These are phyloP conservation scores for Tenthredo distinguenda DNA, from an alignment of 2,888 invertebrate species.

Conservation along the genomic window DNA sequence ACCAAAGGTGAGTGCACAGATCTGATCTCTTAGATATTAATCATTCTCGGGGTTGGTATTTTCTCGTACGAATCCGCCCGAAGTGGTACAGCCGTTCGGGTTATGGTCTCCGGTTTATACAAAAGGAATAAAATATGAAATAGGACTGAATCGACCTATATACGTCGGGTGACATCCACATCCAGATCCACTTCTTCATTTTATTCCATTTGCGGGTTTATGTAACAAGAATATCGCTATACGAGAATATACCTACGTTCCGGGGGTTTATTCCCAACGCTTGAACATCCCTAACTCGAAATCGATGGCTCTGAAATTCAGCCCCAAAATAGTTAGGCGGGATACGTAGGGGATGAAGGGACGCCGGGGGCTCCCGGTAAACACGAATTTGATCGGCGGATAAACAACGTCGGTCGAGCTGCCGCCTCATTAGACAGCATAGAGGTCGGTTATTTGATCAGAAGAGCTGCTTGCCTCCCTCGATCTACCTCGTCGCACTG, in stretches of 20 bases:
- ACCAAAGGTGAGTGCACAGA: neutral
- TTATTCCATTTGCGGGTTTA: neutral
- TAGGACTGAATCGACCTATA: neutral
- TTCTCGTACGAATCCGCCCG: neutral
- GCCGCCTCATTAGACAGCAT: constrained; percentile 22
- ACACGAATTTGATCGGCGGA: constrained; percentile 39
- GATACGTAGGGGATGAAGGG: neutral
- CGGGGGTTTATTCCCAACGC: constrained; percentile 16
- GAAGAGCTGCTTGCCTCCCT: neutral
- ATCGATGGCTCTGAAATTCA: constrained; percentile 28
- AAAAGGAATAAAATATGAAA: neutral
- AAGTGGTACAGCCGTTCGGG: neutral
- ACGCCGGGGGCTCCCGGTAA: neutral
- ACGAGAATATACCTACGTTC: neutral
- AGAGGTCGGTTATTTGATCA: constrained; percentile 29
- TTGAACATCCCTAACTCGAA: constrained; percentile 23
- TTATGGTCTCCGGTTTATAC: neutral
- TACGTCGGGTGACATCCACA: neutral
- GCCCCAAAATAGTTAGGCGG: constrained; percentile 19
- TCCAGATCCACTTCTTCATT: neutral
- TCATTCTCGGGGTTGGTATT: neutral
- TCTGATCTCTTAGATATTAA: neutral
- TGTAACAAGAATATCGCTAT: neutral
- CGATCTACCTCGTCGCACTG: neutral
- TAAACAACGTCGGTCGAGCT: constrained; percentile 1